These are phyloP conservation scores for Myotis daubentonii DNA, from an alignment of 2,797 vertebrate species.

Conservation along the genomic window DNA sequence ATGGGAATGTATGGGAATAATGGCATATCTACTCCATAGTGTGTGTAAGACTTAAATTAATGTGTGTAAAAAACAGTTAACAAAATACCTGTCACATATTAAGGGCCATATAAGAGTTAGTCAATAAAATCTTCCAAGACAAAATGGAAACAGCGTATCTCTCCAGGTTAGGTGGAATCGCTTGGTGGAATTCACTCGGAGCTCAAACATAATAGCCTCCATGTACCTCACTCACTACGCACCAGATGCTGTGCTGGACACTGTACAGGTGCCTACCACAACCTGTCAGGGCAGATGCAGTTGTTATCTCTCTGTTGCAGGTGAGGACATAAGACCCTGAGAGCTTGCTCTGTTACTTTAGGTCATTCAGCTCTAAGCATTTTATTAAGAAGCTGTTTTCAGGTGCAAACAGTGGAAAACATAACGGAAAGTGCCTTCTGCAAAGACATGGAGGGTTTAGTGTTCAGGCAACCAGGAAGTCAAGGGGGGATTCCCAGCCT, in stretches of 20 bases:
- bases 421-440: background rate
- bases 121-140: background rate
- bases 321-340: background rate
- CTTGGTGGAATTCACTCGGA: background rate
- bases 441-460: background rate
- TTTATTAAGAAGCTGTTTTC: slow-evolving; percentile 44
- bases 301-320: background rate
- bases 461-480: background rate
- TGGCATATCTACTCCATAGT: background rate
- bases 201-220: background rate
- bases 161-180: background rate
- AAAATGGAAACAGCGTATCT: background rate
- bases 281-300: background rate
- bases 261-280: too few species aligned
- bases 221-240: background rate
- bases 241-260: background rate
- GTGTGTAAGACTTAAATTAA: background rate
- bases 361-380: background rate
- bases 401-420: background rate
- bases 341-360: background rate
- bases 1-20: background rate
- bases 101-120: background rate
- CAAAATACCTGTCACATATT: background rate
- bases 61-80: background rate
- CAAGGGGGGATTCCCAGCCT: background rate